These are phyloP conservation scores for Hydroisotoma schaefferi DNA, from an alignment of 2,888 invertebrate species.

Conservation along the genomic window DNA sequence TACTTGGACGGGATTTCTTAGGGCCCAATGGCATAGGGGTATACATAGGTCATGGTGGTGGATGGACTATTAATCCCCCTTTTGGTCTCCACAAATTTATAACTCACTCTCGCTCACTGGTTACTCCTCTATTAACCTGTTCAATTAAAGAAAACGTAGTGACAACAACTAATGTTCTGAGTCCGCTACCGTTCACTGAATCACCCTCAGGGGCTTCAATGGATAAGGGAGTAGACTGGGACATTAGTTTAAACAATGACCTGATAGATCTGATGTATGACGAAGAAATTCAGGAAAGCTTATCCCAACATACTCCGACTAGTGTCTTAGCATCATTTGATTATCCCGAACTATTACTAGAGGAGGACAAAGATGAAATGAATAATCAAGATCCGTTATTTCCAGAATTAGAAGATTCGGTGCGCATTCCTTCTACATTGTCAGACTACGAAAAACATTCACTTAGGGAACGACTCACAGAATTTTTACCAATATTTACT, in stretches of 20 bases:
- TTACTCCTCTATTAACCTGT: too few species aligned
- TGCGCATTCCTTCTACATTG: neutral
- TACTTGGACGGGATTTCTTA: constrained; percentile 13
- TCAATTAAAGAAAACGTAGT: too few species aligned
- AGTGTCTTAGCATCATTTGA: neutral
- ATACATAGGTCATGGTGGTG: neutral
- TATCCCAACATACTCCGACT: neutral
- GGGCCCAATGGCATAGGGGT: neutral
- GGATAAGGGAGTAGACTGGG: too few species aligned
- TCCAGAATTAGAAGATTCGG: neutral
- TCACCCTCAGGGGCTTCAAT: too few species aligned
- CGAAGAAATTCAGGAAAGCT: neutral
- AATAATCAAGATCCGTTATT: neutral
- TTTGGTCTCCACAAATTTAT: neutral
- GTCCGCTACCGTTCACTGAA: neutral
- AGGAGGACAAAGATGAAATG: neutral
- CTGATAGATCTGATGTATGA: neutral
- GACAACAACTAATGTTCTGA: neutral
- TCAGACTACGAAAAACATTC: neutral
- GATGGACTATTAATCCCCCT: constrained; percentile 8
- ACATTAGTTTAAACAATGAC: too few species aligned
- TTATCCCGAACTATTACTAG: neutral
- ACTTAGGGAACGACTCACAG: neutral
- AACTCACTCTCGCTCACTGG: neutral
- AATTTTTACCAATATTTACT: neutral